A percentile compares a stretch with the other conserved stretches of the same genome.
These are phyloP conservation scores for Maconellicoccus hirsutus DNA, from an alignment of 1,140 invertebrate genomes.

Conservation along the genomic window DNA sequence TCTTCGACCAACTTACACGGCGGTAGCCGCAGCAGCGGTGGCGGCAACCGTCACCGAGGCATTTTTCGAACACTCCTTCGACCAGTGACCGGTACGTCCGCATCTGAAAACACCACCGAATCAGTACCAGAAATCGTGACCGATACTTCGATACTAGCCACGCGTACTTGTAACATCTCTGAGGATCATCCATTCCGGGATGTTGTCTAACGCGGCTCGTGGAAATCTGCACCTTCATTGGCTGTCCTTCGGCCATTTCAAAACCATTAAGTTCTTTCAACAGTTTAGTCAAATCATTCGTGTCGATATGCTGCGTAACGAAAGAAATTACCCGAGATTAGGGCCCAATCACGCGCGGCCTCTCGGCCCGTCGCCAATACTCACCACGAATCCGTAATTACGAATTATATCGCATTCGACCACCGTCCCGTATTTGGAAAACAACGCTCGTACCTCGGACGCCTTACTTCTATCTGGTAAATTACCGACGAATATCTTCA, in stretches of 20 bases:
- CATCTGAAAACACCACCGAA: constrained; percentile 41
- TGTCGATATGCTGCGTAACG: constrained; percentile 52
- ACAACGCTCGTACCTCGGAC: constrained; percentile 71
- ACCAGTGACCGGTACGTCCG: constrained; percentile 87
- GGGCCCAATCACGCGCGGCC: too few species aligned
- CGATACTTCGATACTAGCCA: neutral
- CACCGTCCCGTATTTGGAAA: constrained; percentile 76
- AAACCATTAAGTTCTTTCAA: constrained; percentile 76
- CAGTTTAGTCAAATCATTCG: constrained; percentile 65
- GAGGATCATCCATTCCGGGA: constrained; percentile 88
- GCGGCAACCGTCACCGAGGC: neutral
- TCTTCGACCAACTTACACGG: neutral
- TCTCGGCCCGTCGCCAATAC: too few species aligned
- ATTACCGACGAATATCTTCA: constrained; percentile 83
- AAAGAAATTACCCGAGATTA: too few species aligned
- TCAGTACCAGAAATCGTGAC: too few species aligned
- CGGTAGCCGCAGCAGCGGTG: neutral
- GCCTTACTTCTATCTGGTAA: constrained; percentile 78
- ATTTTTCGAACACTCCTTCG: constrained; percentile 61
- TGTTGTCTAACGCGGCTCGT: constrained; percentile 81
- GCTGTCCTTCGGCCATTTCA: constrained; percentile 63
- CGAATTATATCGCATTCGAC: constrained; percentile 83
- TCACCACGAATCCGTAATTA: constrained; percentile 76
- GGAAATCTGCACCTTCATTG: constrained; percentile 80
- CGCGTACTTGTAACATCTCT: constrained; percentile 64